These are phyloP conservation scores for Marmota monax DNA, from an alignment of 2,113 vertebrate species.

Conservation along the genomic window DNA sequence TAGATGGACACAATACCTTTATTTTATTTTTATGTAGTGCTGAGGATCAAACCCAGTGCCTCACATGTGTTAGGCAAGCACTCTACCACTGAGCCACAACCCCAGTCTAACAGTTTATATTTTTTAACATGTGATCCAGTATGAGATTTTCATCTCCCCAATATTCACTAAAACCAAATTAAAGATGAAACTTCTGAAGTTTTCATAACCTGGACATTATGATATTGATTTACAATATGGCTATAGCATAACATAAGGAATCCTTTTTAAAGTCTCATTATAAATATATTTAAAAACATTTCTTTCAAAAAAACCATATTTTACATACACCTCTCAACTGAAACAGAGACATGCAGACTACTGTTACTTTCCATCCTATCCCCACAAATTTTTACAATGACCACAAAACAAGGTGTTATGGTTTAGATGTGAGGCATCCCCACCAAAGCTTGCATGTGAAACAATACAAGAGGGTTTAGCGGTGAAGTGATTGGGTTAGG, in stretches of 20 bases:
- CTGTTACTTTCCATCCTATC: constrained; percentile 65
- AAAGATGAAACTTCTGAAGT: background rate
- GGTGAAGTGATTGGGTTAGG: too few species aligned
- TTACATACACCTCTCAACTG: constrained; percentile 88
- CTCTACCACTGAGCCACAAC: too few species aligned
- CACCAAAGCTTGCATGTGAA: too few species aligned
- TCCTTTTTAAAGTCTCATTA: constrained; percentile 82
- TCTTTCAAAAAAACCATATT: constrained; percentile 88
- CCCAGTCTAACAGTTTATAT: background rate
- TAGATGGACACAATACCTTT: too few species aligned
- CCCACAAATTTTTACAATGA: constrained; percentile 86
- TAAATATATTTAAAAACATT: constrained; percentile 87
- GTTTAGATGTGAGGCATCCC: too few species aligned
- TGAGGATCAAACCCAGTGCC: too few species aligned
- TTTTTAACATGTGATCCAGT: constrained; percentile 1
- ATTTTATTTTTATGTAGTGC: too few species aligned
- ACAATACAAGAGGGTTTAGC: too few species aligned
- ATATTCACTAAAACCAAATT: constrained; percentile 43
- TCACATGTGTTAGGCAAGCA: too few species aligned
- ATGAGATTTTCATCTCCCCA: constrained; percentile 24
- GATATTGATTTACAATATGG: constrained; percentile 23
- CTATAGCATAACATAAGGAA: background rate
- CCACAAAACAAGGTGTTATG: constrained; percentile 86
- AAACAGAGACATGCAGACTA: constrained; percentile 80
- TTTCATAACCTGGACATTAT: constrained; percentile 16